Percentiles rank a stretch among this genome's conserved stretches.
phyloP scores from a whole-genome alignment of 2,113 vertebrate species.

The Myrmecobius fasciatus region DNA sequence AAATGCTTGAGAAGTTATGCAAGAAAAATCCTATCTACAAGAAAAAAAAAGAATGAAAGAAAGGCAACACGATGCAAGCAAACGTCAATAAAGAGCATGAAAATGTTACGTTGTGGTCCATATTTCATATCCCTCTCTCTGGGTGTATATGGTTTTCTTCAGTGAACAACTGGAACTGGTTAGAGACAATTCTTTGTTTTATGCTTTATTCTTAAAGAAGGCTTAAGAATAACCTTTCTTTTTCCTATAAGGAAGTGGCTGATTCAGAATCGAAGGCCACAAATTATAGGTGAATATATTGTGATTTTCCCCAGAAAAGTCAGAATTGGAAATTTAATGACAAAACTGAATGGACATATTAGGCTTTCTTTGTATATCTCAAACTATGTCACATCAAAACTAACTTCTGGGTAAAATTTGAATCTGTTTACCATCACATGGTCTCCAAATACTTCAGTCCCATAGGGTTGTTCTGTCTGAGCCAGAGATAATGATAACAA shows the following conservation, averaged over 20 bases:
- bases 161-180: no score
- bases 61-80: no score
- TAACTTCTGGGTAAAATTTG: accelerated
- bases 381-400: neutral
- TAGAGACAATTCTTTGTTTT: no score
- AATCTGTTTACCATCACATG: accelerated
- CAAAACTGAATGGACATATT: neutral
- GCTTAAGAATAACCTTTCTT: neutral
- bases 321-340: accelerated
- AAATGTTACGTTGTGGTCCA: no score
- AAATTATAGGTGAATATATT: accelerated
- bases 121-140: no score
- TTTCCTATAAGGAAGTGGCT: neutral
- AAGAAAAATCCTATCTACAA: no score
- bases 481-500: neutral
- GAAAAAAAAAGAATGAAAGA: no score
- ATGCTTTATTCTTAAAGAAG: neutral
- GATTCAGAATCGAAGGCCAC: accelerated
- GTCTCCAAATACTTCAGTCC: neutral
- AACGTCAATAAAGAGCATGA: no score
- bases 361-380: neutral
- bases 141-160: no score
- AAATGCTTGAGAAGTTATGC: no score
- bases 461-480: neutral
- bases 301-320: neutral